phyloP scores from a whole-genome alignment of 1,140 invertebrate species.

The Trachymyrmex septentrionalis region DNA sequence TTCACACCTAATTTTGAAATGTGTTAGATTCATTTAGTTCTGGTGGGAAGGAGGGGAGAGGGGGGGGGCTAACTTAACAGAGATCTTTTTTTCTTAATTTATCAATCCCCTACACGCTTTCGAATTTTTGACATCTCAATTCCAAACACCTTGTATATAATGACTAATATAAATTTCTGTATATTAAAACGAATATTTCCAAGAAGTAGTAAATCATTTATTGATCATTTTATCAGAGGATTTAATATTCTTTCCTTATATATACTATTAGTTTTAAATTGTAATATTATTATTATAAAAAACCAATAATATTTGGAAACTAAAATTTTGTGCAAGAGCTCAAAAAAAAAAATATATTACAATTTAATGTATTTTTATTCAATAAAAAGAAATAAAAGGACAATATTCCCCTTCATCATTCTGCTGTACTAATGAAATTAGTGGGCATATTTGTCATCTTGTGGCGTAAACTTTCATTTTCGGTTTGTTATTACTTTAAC shows the following conservation, averaged over 20 bases:
- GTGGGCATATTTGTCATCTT: background rate
- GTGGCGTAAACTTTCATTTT: slow-evolving; percentile 2
- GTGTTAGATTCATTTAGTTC: no score
- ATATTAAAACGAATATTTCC: background rate
- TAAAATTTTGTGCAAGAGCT: background rate
- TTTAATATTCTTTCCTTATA: background rate
- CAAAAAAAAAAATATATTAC: background rate
- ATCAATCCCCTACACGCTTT: no score
- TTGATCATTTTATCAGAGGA: background rate
- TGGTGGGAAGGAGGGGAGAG: no score
- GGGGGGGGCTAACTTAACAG: no score
- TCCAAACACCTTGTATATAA: background rate
- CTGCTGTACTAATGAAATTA: background rate
- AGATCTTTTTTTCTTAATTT: no score
- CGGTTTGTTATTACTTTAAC: slow-evolving; percentile 1
- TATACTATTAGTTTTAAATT: background rate
- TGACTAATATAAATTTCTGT: background rate
- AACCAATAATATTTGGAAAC: background rate
- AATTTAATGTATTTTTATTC: slow-evolving; percentile 28
- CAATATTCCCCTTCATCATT: background rate
- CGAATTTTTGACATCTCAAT: no score
- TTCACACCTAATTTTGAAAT: no score
- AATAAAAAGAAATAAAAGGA: background rate
- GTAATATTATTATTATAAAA: background rate
- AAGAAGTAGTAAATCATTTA: background rate